phyloP scores from a whole-genome alignment of 2,113 vertebrate species.

The Seriola dumerili region DNA sequence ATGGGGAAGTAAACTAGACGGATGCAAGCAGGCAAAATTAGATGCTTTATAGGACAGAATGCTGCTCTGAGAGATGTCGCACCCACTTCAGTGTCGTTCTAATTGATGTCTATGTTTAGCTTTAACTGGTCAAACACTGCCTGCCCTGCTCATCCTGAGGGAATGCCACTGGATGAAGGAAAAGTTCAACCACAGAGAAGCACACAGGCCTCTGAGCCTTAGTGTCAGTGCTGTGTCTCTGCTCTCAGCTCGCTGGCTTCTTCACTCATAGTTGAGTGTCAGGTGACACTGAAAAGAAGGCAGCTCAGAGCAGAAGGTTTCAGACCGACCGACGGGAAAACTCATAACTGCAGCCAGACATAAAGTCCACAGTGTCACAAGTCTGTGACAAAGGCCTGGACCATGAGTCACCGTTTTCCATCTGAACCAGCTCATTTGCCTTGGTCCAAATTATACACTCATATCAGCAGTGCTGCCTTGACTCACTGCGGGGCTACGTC shows the following conservation, averaged over 20 bases:
- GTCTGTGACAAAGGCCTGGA: constrained; percentile 37
- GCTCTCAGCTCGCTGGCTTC: not conserved
- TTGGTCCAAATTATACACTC: constrained; percentile 21
- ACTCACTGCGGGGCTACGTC: constrained; percentile 35
- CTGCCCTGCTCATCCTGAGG: too few species aligned
- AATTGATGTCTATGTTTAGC: too few species aligned
- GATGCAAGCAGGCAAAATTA: too few species aligned
- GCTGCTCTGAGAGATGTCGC: too few species aligned
- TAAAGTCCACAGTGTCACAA: constrained; percentile 33
- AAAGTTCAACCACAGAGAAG: constrained; percentile 26
- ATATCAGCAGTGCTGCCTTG: constrained; percentile 29
- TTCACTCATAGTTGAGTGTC: not conserved
- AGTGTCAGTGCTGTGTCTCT: not conserved
- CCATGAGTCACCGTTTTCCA: constrained; percentile 52
- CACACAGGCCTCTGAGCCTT: constrained; percentile 3
- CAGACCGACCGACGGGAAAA: constrained; percentile 13
- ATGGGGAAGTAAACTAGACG: too few species aligned
- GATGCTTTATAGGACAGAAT: too few species aligned
- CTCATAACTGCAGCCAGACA: constrained; percentile 31
- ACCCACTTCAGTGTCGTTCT: too few species aligned
- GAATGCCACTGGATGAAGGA: not conserved
- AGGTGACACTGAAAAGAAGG: constrained; percentile 21
- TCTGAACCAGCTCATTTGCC: constrained; percentile 33
- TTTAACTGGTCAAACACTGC: too few species aligned
- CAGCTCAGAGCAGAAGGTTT: not conserved